These are phyloP conservation scores for Isichthys henryi DNA, from an alignment of 2,113 vertebrate genomes.

Conservation along the genomic window DNA sequence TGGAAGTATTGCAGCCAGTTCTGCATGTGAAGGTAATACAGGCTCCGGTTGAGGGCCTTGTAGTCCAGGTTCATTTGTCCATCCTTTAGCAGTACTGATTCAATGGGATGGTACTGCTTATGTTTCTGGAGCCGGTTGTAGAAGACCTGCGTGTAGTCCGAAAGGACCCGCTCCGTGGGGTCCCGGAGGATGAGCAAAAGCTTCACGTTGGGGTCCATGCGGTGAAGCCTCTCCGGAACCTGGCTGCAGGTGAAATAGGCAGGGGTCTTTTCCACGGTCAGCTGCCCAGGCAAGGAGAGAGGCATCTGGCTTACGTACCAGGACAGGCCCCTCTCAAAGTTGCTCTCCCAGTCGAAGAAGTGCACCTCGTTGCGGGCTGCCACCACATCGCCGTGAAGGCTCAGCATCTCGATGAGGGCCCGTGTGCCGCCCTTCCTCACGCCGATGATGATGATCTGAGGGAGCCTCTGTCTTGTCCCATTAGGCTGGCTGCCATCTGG, in stretches of 20 bases:
- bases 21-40: slow-evolving; percentile 83
- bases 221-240: slow-evolving; percentile 78
- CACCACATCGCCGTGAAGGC: slow-evolving; percentile 75
- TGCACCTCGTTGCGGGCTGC: slow-evolving; percentile 91
- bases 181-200: slow-evolving; percentile 91
- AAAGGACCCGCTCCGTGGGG: slow-evolving; percentile 85
- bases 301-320: slow-evolving; percentile 97
- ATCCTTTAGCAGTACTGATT: slow-evolving; percentile 75
- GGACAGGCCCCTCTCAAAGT: slow-evolving; percentile 75
- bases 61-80: slow-evolving; percentile 82
- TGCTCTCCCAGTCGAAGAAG: slow-evolving; percentile 94
- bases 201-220: slow-evolving; percentile 72
- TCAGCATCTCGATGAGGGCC: slow-evolving; percentile 93
- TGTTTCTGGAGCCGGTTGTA: slow-evolving; percentile 90
- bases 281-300: slow-evolving; percentile 68
- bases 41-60: slow-evolving; percentile 93
- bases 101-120: slow-evolving; percentile 80
- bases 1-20: slow-evolving; percentile 88
- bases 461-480: slow-evolving; percentile 70
- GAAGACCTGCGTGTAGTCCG: slow-evolving; percentile 94
- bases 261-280: slow-evolving; percentile 93
- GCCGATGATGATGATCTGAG: slow-evolving; percentile 86
- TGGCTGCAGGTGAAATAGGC: slow-evolving; percentile 89
- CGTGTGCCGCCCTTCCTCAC: slow-evolving; percentile 94
- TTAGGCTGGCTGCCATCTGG: slow-evolving; percentile 53